These are phyloP conservation scores for Lethocerus indicus DNA, from an alignment of 1,140 invertebrate species.

Conservation along the genomic window DNA sequence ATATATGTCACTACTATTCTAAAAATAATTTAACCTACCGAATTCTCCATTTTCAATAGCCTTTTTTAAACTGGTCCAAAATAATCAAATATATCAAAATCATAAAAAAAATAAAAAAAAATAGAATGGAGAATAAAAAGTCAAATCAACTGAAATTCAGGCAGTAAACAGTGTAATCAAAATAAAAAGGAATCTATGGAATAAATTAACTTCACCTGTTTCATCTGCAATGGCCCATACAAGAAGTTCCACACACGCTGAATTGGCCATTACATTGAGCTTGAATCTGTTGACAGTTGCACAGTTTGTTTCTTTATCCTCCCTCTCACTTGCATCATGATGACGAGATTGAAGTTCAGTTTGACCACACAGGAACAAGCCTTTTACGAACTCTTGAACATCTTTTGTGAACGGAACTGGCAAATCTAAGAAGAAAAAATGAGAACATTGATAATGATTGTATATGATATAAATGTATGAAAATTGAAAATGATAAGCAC, in stretches of 20 bases:
- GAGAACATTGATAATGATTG: background rate
- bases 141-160: background rate
- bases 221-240: slow-evolving; percentile 96
- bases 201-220: slow-evolving; percentile 47
- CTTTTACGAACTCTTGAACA: slow-evolving; percentile 79
- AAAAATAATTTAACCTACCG: background rate
- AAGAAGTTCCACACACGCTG: slow-evolving; percentile 89
- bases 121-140: background rate
- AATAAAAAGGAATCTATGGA: background rate
- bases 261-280: slow-evolving; percentile 91
- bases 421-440: slow-evolving; percentile 39
- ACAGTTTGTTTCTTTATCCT: slow-evolving; percentile 59
- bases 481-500: too few relatives aligned
- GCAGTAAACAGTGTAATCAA: background rate
- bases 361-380: slow-evolving; percentile 78
- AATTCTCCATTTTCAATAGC: background rate
- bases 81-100: background rate
- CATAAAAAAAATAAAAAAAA: background rate
- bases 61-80: background rate
- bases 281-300: slow-evolving; percentile 78
- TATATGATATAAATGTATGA: too few relatives aligned
- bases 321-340: slow-evolving; percentile 63
- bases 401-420: slow-evolving; percentile 82
- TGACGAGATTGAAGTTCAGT: slow-evolving; percentile 74
- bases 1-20: background rate